Evolutionary conservation across 2,113 vertebrate species (phyloP), one percentile per base, ranked within the genome.

Genomic region (Polypterus bichir): DNA sequence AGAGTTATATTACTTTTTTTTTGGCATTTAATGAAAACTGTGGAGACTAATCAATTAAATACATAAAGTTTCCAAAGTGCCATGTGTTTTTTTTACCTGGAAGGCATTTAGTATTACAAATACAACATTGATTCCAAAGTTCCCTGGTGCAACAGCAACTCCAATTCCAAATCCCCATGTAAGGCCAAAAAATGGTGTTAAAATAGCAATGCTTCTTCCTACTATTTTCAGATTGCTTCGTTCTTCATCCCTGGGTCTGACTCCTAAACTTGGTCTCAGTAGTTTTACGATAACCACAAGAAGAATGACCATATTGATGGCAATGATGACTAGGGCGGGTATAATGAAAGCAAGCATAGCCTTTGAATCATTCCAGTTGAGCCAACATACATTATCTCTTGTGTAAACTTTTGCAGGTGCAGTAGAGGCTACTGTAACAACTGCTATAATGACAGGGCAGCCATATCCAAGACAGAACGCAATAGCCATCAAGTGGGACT

Each of bases 141-240:
- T 52, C 0, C n/a, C 0, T 61, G 77, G 72, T 64, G 6, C 0
- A 65, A 4, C 1, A 69, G 91, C 74, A 0, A 82, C 88, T 3
- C 83, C 86, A 47, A 93, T 70, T 62, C 91, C 92, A 67, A 94
- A 81, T 9, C 80, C 79, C 92, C 92, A 93, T 5, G 92, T 94
- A 46, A 93, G 78, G 57, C 92, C 91, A 65, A 94, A 79, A 53
- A 94, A 65, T 11, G 92, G 92, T 0, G 89, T 92, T 64, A 93
- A 77, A 57, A 92, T 82, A 11, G 83, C 75, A 5, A 94, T 64
- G 0, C 90, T 91, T 71, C 90, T 89, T 68, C 78, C 64, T 46
- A 92, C 79, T 52, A 85, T 85, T 60, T 85, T 69, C 51, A 90
- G 68, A 4, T 77, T 81, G 54, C 88, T 78, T 51, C 63, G 86